Evolutionary conservation across 30 jellyfish, hydroid and myxozoan species (phyloP).

Genomic region (Hydractinia echinata): DNA sequence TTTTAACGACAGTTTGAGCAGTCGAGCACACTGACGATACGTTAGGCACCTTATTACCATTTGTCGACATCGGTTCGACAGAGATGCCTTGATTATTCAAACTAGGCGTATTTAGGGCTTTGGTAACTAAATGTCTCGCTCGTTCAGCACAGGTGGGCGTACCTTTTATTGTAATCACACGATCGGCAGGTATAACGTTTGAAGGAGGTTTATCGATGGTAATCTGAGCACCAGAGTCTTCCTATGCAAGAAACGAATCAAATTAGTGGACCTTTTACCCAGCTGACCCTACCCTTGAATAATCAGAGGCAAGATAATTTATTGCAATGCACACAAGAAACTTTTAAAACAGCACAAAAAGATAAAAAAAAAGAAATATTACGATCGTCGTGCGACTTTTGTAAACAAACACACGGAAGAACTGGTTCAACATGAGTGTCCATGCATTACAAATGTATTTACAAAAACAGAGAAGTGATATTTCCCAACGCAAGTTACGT

Average conservation of each 20-base stretch:
- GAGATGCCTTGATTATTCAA: slow-evolving; percentile 67
- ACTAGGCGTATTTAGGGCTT: slow-evolving; percentile 96
- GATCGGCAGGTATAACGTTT: slow-evolving; percentile 74
- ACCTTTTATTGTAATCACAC: slow-evolving; percentile 92
- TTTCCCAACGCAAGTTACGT: too few relatives aligned
- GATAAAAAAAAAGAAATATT: too few relatives aligned
- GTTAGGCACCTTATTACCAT: slow-evolving; percentile 12
- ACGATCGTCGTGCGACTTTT: too few relatives aligned
- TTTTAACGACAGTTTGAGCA: neutral
- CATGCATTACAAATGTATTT: too few relatives aligned
- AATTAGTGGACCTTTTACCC: neutral
- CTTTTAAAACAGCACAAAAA: too few relatives aligned
- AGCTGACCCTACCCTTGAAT: too few relatives aligned
- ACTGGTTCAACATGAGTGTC: too few relatives aligned
- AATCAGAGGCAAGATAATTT: too few relatives aligned
- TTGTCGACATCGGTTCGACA: slow-evolving; percentile 43
- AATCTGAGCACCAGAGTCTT: slow-evolving; percentile 98
- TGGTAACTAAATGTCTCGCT: slow-evolving; percentile 92
- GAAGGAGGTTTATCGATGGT: slow-evolving; percentile 95
- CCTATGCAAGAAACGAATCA: slow-evolving; percentile 45
- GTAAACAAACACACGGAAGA: too few relatives aligned
- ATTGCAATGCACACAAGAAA: too few relatives aligned
- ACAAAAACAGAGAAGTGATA: too few relatives aligned
- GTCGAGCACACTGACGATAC: slow-evolving; percentile 32
- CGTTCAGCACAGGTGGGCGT: slow-evolving; percentile 80